Percentiles rank a stretch among this genome's conserved stretches.
Conservation (phyloP, 2,113 vertebrate genomes). For the Guaruba guarouba region DNA sequence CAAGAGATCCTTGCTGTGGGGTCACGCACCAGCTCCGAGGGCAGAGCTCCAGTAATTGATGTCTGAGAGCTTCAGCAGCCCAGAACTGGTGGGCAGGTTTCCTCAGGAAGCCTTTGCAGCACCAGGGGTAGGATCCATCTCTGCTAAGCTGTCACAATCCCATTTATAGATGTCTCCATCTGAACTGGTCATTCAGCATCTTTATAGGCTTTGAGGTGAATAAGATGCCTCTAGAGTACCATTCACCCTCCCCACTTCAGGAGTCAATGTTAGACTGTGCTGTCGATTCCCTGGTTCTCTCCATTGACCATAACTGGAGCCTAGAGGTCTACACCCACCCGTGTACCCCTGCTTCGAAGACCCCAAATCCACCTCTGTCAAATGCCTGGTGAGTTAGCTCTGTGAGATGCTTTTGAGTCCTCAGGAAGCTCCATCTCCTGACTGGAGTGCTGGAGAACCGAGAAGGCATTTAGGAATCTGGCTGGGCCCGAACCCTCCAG, state of each 20-base stretch:
- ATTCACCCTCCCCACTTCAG: background rate
- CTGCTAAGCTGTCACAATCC: background rate
- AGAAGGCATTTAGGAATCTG: background rate
- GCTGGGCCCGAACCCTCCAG: accelerated
- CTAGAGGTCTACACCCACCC: background rate
- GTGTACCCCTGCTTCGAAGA: background rate
- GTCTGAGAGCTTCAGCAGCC: background rate
- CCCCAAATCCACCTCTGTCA: background rate
- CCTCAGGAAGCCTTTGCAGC: background rate
- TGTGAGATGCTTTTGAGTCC: background rate
- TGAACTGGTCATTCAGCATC: background rate
- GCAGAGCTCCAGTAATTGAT: background rate
- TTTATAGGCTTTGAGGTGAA: background rate
- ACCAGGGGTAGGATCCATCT: background rate
- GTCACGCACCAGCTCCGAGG: background rate
- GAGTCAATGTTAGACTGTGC: background rate
- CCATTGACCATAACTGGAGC: background rate
- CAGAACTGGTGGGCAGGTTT: background rate
- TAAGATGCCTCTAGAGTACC: background rate
- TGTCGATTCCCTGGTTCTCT: background rate
- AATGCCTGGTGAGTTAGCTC: background rate
- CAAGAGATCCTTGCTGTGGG: background rate
- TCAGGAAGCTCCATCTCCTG: background rate
- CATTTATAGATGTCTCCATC: background rate
- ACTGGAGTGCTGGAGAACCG: background rate